Percentiles rank a stretch among this genome's conserved stretches.
phyloP scores from a whole-genome alignment of 35 echinoderm and acorn worm species.

The Stichopus chloronotus region DNA sequence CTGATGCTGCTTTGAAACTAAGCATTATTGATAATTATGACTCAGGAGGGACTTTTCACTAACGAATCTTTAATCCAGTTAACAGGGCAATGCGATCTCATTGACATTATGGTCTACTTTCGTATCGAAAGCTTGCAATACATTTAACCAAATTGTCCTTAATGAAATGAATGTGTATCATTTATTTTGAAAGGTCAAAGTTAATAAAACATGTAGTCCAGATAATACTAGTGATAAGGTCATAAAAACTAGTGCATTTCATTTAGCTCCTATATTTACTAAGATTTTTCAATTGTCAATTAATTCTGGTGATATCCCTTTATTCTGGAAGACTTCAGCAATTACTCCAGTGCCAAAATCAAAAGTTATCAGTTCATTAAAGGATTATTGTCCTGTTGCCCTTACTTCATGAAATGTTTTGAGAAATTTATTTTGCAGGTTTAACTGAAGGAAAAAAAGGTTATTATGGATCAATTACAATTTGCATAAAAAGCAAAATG shows the following conservation, averaged over 20 bases:
- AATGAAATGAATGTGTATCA: neutral
- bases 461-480: no score
- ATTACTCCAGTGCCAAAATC: conserved; percentile 67
- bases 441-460: no score
- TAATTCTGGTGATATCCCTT: conserved; percentile 47
- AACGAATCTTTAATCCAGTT: no score
- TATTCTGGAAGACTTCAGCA: conserved; percentile 61
- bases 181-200: conserved; percentile 25
- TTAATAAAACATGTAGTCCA: conserved; percentile 53
- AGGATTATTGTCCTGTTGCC: conserved; percentile 59
- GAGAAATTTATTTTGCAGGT: neutral
- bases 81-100: no score
- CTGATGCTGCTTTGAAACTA: no score
- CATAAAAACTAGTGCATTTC: conserved; percentile 1
- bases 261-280: conserved; percentile 54
- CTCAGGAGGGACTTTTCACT: no score
- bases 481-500: no score
- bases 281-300: conserved; percentile 57
- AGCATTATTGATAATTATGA: no score
- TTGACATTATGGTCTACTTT: no score
- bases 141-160: no score
- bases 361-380: neutral
- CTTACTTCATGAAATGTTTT: neutral
- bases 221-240: conserved; percentile 59
- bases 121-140: no score